Conservation (phyloP, 2,797 vertebrate genomes). For the Limosa lapponica region DNA sequence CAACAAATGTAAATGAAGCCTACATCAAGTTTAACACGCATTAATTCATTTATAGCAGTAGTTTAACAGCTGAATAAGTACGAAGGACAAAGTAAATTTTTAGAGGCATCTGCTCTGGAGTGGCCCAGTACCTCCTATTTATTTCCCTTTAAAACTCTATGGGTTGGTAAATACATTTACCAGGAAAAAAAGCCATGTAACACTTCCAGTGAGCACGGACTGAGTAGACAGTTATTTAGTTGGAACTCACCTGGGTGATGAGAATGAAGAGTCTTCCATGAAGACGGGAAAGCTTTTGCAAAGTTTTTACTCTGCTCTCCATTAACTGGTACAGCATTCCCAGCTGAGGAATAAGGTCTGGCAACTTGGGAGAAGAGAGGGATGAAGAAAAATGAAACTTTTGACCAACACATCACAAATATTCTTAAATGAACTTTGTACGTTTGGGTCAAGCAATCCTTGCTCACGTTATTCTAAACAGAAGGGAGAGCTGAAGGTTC, state of each 20-base stretch:
- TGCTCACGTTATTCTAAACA: background rate
- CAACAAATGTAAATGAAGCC: background rate
- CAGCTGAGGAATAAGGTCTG: slow-evolving; percentile 91
- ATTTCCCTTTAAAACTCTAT: background rate
- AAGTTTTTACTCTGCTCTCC: slow-evolving; percentile 94
- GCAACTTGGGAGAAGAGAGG: slow-evolving; percentile 80
- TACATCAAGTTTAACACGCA: background rate
- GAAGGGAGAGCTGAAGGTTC: background rate
- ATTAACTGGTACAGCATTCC: slow-evolving; percentile 94
- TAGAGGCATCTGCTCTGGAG: background rate
- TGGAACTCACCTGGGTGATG: slow-evolving; percentile 87
- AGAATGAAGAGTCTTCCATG: slow-evolving; percentile 96
- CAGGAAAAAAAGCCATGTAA: background rate
- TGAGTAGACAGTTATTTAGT: background rate
- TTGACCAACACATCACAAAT: background rate
- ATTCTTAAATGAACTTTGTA: background rate
- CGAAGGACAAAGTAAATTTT: background rate
- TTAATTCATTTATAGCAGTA: background rate
- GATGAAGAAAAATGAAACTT: background rate
- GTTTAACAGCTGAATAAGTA: background rate
- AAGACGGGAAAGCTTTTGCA: slow-evolving; percentile 91
- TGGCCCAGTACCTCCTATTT: background rate
- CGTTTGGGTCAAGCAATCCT: background rate
- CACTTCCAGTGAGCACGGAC: background rate
- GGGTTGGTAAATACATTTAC: background rate